Base-by-base conservation (phyloP, 1,140 invertebrate species). In the Achroia grisella region DNA sequence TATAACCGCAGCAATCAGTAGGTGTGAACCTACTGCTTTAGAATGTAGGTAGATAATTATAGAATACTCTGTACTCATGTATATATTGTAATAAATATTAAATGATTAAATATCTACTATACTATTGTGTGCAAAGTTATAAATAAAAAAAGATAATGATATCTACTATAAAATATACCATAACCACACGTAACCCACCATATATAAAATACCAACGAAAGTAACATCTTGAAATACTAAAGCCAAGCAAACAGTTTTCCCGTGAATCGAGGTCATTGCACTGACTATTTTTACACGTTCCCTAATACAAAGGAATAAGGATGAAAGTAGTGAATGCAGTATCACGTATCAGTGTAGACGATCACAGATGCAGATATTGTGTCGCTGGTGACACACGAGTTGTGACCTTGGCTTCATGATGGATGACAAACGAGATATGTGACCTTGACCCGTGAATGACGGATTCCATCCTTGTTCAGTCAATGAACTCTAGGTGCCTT, bases 381-480 rank as follows among this genome's bases (percentile, higher is more conserved):
- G 62, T 76, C 71, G 67, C 60, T 63, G 68, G 60, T 72, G 66
- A 71, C 68, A 68, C 17, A 23, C 6, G 17, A 23, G 17, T 23
- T 48, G 66, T 72, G 74, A 70, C 79, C 79, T 80, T 80, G 76
- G 17, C 17, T 23, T 23, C 17, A 23, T 23, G 61, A 56, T 58
- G 50, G 46, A 47, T 48, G 45, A 48, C 15, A 47, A 33, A 39
- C 28, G 45, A 34, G 64, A 56, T 23, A 3, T 48, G 68, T 75
- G 75, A 70, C 79, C 79, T 81, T 81, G 77, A 77, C 68, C 68
- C 52, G 48, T 56, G 56, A 55, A 72, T 81, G 79, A 83, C 77
- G 63, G 64, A 79, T 80, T 72, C 66, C 76, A 73, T 78, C 79
- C 79, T 83, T 83, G 79, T 58, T 69, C 56, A 76, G 71, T 76